Evolutionary conservation across 2,113 vertebrate species (phyloP), one percentile per base, ranked within the genome.

Genomic region (Macquaria australasica): DNA sequence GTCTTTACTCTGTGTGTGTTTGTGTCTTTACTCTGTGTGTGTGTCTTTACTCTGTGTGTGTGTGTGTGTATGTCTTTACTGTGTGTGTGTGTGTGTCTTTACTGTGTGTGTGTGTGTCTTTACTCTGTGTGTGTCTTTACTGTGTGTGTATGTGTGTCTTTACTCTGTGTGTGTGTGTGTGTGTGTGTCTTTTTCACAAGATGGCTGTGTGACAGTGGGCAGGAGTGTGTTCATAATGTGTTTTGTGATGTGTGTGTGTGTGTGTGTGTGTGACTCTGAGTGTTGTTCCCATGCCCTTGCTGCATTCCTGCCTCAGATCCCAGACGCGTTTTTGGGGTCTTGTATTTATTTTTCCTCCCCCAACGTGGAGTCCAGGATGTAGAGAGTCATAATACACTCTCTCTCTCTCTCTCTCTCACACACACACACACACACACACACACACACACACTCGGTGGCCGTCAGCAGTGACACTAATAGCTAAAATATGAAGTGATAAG

Each of bases 251-350:
- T 74, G 70, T 58, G 53, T 72, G 51, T 56, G 34, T 48, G 43
- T 37, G 77, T 85, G 43, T 80, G 70, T 77, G 63, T 72, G 53
- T 11, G 50, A 41, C 37, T 68, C 66, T 23, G 51, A 53, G 88
- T 92, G 88, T 77, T 92, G 94, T 98, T 98, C 97, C 97, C 97
- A 98, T 97, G 97, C 97, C 97, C 97, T 79, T 93, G 75, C 92
- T 88, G 83, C 96, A 97, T 97, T 97, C 97, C 96, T 96, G 77
- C 89, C 88, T 92, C 94, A 93, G 92, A 96, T 97, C 97, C 97
- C 96, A 94, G 93, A 86, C 96, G 96, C 92, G 94, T 95, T 80
- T 48, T 94, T 94, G 92, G 69, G 86, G 85, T 82, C 55, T 87
- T 79, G 85, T 92, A 92, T 92, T 93, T 93, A 91, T 93, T 92